Conservation (phyloP, 2,797 vertebrate species). For the Trematomus bernacchii region DNA sequence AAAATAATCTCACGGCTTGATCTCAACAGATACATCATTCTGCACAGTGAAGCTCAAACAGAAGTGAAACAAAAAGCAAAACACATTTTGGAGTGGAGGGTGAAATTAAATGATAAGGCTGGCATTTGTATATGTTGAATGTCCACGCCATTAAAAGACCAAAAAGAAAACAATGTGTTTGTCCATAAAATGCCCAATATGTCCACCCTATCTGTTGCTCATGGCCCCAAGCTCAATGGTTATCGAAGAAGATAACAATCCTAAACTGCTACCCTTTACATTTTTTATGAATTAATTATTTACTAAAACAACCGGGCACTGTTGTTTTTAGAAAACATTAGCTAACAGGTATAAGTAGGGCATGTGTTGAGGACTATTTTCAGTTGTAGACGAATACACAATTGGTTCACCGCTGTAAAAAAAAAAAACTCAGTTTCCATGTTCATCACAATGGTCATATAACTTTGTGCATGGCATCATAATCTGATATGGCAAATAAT, state of each 20-base stretch:
- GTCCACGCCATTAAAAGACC: not conserved
- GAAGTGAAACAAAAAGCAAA: slow-evolving; percentile 3
- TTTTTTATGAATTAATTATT: too few relatives aligned
- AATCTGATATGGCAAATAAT: not conserved
- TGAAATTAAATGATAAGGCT: slow-evolving; percentile 10
- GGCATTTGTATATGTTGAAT: slow-evolving; percentile 5
- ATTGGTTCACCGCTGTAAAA: not conserved
- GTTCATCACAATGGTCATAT: not conserved
- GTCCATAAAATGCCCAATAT: not conserved
- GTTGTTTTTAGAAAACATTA: not conserved
- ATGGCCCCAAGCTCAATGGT: not conserved
- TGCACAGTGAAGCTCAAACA: slow-evolving; percentile 17
- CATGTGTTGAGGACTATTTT: not conserved
- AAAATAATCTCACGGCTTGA: slow-evolving; percentile 4
- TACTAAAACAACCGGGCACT: not conserved
- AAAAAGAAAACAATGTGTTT: not conserved
- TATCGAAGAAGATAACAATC: not conserved
- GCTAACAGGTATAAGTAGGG: not conserved
- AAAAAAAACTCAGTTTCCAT: not conserved
- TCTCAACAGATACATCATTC: slow-evolving; percentile 9
- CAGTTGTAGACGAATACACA: not conserved
- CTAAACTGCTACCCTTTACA: not conserved
- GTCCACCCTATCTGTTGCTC: not conserved
- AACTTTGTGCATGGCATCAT: not conserved
- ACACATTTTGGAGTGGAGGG: not conserved